These are phyloP conservation scores for Leptinotarsa texana DNA, from an alignment of 1,140 invertebrate genomes.

Conservation along the genomic window DNA sequence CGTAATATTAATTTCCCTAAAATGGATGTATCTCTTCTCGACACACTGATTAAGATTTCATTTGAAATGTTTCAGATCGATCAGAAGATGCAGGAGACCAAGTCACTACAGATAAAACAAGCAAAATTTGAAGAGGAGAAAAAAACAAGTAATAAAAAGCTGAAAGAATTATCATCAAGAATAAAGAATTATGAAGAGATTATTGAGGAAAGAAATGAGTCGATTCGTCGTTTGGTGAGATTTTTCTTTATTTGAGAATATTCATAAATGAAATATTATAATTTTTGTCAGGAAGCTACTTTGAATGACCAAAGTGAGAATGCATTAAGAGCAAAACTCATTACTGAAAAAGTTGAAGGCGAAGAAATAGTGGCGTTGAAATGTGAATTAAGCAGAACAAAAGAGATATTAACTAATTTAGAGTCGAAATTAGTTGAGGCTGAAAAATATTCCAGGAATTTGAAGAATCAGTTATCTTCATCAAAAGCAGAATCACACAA, in stretches of 20 bases:
- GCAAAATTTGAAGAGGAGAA: slow-evolving; percentile 62
- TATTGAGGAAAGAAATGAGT: slow-evolving; percentile 61
- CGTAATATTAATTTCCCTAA: too few relatives aligned
- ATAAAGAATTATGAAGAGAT: slow-evolving; percentile 62
- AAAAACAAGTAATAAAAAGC: slow-evolving; percentile 44
- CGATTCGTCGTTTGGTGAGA: slow-evolving; percentile 65
- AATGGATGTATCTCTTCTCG: too few relatives aligned
- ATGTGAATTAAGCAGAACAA: slow-evolving; percentile 58
- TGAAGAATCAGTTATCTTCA: slow-evolving; percentile 60
- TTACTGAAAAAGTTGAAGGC: slow-evolving; percentile 16
- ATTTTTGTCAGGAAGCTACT: slow-evolving; percentile 44
- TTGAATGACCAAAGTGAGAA: slow-evolving; percentile 41
- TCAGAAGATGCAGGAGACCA: slow-evolving; percentile 62
- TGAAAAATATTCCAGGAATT: slow-evolving; percentile 62
- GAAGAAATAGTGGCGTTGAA: slow-evolving; percentile 43
- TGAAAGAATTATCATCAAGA: slow-evolving; percentile 61
- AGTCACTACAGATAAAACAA: slow-evolving; percentile 63
- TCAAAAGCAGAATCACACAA: slow-evolving; percentile 60
- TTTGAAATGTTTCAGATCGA: slow-evolving; percentile 56
- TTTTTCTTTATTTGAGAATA: slow-evolving; percentile 11
- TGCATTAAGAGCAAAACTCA: too few relatives aligned
- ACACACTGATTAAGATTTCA: too few relatives aligned
- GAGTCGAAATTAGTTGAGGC: slow-evolving; percentile 69
- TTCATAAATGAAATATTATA: neutral
- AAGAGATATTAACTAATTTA: slow-evolving; percentile 58